Conservation (phyloP, 2,888 invertebrate species). For the Cryptocephalus primarius region DNA sequence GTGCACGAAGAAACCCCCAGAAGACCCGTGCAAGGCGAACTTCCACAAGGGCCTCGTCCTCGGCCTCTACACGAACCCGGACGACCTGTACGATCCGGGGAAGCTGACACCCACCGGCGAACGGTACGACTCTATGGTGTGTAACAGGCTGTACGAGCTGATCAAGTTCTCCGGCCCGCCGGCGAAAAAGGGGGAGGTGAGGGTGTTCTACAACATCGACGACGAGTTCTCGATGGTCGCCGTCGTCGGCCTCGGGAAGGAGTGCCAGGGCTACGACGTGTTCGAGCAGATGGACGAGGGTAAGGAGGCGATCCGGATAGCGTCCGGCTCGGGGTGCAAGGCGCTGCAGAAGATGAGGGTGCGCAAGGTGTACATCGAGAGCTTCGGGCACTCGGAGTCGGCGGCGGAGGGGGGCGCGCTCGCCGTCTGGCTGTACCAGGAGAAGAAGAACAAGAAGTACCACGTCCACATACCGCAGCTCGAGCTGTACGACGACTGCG, state of each 20-base stretch:
- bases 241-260: constrained; percentile 63
- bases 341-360: constrained; percentile 45
- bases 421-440: constrained; percentile 59
- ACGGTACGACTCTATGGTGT: constrained; percentile 44
- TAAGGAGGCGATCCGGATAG: constrained; percentile 62
- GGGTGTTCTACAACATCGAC: constrained; percentile 55
- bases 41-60: constrained; percentile 44
- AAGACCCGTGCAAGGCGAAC: constrained; percentile 24
- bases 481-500: constrained; percentile 51
- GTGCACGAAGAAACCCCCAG: constrained; percentile 9
- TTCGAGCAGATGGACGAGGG: constrained; percentile 63
- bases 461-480: constrained; percentile 36
- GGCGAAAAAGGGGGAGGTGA: constrained; percentile 43
- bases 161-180: constrained; percentile 36
- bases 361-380: constrained; percentile 55
- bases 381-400: constrained; percentile 66
- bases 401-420: constrained; percentile 69
- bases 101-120: constrained; percentile 51
- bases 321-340: constrained; percentile 50
- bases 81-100: constrained; percentile 43
- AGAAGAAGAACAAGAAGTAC: constrained; percentile 42
- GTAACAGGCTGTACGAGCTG: constrained; percentile 46
- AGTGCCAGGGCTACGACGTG: constrained; percentile 54
- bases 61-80: constrained; percentile 50
- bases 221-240: constrained; percentile 54